Percentiles rank a stretch among this genome's conserved stretches.
These are phyloP conservation scores for Glossophaga mutica DNA, from an alignment of 2,797 vertebrate species.

Conservation along the genomic window DNA sequence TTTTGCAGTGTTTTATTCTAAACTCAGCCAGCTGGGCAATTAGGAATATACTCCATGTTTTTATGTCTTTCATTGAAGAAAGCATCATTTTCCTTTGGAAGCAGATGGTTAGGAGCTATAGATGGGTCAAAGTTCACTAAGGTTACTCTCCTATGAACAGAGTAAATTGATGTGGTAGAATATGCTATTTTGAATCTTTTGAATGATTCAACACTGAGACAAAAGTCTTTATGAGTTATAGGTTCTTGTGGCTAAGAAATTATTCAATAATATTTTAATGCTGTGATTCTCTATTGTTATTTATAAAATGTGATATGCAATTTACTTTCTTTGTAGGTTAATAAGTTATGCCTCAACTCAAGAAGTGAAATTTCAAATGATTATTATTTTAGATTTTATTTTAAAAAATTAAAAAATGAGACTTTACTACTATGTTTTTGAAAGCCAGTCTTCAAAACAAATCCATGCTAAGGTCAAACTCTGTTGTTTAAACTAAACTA, in stretches of 20 bases:
- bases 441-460: neutral
- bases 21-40: conserved; percentile 74
- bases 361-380: conserved; percentile 39
- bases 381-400: conserved; percentile 11
- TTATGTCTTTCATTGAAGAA: conserved; percentile 79
- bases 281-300: conserved; percentile 10
- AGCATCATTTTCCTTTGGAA: conserved; percentile 69
- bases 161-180: conserved; percentile 53
- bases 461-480: conserved; percentile 11
- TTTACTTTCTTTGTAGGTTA: conserved; percentile 33
- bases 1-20: conserved; percentile 77
- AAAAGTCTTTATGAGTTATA: neutral
- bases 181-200: conserved; percentile 45
- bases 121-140: conserved; percentile 61
- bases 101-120: conserved; percentile 64
- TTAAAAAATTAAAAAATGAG: neutral
- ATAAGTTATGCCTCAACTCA: neutral
- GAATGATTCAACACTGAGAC: conserved; percentile 51
- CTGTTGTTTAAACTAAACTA: neutral
- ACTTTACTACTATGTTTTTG: neutral
- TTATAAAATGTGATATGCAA: conserved; percentile 12
- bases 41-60: conserved; percentile 72
- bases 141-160: conserved; percentile 39
- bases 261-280: conserved; percentile 54
- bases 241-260: conserved; percentile 44